phyloP scores from a whole-genome alignment of 2,797 vertebrate genomes.

The Anguilla megastoma region DNA sequence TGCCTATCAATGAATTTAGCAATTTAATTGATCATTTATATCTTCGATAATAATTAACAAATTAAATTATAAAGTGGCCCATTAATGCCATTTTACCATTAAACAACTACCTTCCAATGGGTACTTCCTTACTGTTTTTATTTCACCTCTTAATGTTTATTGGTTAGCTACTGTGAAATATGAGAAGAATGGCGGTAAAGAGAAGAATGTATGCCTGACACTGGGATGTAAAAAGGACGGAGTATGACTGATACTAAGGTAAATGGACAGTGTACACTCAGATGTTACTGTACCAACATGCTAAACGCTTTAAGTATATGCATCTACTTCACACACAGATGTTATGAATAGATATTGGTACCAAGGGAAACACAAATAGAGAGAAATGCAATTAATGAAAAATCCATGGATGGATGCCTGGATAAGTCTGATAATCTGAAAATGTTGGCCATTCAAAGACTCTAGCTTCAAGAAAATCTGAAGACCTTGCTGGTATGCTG shows the following conservation, averaged over 20 bases:
- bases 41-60: too few species aligned
- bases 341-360: neutral
- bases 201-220: neutral
- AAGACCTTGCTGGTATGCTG: slow-evolving; percentile 76
- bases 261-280: neutral
- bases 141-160: neutral
- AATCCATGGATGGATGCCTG: neutral
- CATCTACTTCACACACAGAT: neutral
- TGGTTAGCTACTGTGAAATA: neutral
- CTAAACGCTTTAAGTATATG: neutral
- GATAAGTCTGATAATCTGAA: slow-evolving; percentile 41
- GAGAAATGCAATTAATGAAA: neutral
- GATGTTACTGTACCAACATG: neutral
- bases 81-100: too few species aligned
- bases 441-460: slow-evolving; percentile 20
- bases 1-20: too few species aligned
- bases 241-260: neutral
- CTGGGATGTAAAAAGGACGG: neutral
- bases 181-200: neutral
- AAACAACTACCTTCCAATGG: too few species aligned
- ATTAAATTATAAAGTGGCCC: too few species aligned
- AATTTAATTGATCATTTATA: too few species aligned
- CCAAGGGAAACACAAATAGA: neutral
- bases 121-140: too few species aligned
- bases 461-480: slow-evolving; percentile 60